Percentiles rank a stretch among this genome's conserved stretches.
These are phyloP conservation scores for Metallyticus violacea DNA, from an alignment of 2,888 invertebrate genomes.

Conservation along the genomic window DNA sequence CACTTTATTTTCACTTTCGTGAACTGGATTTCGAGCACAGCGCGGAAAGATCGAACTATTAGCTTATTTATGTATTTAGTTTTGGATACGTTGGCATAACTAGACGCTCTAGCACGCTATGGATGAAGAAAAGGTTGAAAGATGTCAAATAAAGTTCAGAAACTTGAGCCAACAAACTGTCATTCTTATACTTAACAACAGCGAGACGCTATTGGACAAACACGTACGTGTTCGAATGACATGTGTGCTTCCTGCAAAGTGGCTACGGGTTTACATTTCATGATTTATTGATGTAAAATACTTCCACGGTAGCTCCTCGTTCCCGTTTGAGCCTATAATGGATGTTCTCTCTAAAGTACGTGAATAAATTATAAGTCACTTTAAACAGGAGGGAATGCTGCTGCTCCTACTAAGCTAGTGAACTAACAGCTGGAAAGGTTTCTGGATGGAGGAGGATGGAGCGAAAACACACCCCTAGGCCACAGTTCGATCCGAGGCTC, in stretches of 20 bases:
- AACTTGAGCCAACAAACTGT: too few species aligned
- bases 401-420: not conserved
- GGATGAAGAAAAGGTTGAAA: too few species aligned
- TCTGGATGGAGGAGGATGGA: too few species aligned
- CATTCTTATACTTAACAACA: too few species aligned
- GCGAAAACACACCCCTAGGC: not conserved
- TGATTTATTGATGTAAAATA: conserved; percentile 6
- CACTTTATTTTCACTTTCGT: too few species aligned
- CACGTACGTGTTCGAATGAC: not conserved
- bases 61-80: too few species aligned
- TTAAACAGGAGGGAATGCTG: not conserved
- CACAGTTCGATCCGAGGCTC: not conserved
- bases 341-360: conserved; percentile 11
- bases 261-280: not conserved
- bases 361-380: conserved; percentile 19
- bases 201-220: not conserved
- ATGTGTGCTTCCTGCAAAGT: not conserved
- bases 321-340: conserved; percentile 13
- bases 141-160: too few species aligned
- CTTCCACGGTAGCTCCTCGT: not conserved
- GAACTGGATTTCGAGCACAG: too few species aligned
- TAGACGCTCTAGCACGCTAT: too few species aligned
- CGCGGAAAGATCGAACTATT: too few species aligned
- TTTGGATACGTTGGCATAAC: too few species aligned
- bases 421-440: conserved; percentile 11